These are phyloP conservation scores for Aplodontia rufa DNA, from an alignment of 2,113 vertebrate species.

Conservation along the genomic window DNA sequence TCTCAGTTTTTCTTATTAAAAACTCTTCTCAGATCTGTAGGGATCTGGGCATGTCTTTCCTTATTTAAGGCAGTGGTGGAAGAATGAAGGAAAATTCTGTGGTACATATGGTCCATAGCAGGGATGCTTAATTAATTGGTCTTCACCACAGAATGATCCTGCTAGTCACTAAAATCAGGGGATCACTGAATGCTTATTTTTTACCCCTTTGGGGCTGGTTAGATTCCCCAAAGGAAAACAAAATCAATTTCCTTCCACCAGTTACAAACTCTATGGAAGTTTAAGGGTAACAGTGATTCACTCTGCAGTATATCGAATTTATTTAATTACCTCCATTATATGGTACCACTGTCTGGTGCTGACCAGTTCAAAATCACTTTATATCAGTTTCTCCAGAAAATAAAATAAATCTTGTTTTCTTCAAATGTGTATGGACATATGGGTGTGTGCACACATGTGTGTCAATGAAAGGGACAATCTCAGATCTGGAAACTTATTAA, in stretches of 20 bases:
- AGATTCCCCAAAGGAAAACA: neutral
- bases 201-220: neutral
- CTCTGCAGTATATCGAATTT: neutral
- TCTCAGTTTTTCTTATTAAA: neutral
- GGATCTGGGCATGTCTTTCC: neutral
- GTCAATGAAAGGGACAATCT: neutral
- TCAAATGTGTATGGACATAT: neutral
- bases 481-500: neutral
- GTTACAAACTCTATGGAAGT: neutral
- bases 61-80: neutral
- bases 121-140: neutral
- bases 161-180: neutral
- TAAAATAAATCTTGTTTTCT: neutral
- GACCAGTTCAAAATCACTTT: neutral
- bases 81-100: neutral
- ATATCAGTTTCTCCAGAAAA: neutral
- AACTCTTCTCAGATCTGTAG: neutral
- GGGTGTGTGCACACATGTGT: too few species aligned
- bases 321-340: neutral
- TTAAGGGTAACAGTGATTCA: neutral
- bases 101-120: neutral
- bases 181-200: neutral
- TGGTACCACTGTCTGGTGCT: neutral
- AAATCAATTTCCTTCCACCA: neutral
- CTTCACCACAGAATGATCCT: neutral